Evolutionary conservation across 2,797 vertebrate species (phyloP), one percentile per base, ranked within the genome.

Genomic region (Pagetopsis macropterus): DNA sequence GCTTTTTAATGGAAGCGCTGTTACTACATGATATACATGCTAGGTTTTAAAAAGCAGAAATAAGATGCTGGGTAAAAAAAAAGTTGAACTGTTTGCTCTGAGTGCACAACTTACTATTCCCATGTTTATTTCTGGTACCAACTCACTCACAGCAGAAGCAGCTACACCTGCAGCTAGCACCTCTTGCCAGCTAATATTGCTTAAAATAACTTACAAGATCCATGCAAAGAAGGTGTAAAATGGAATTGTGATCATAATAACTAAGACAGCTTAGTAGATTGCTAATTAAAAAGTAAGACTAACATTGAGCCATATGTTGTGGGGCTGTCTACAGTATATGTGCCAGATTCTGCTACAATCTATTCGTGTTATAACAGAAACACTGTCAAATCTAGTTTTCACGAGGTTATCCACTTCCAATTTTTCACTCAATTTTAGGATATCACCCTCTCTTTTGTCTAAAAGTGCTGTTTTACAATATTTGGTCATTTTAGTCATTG

Each of bases 181-280:
- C 23, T 63, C 56, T 69, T 82, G 83, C 86, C 86, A 89, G 81
- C 49, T 80, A 82, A 78, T 80, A 75, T 70, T 68, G n/a, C 83
- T 82, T 21, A 69, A 84, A 91, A 89, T 91, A 91, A 84, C 68
- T 52, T 57, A 68, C 19, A 60, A 67, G 56, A 86, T 80, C 82
- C 72, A 76, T 64, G 77, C 74, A 83, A 81, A 81, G 71, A 81
- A 63, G 66, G 75, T 84, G 58, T 79, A 69, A 86, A 85, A 89
- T 84, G 71, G 70, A 84, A 82, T 78, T 67, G 58, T 65, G 69
- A 69, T 78, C 33, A 65, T 65, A 56, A 82, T 69, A 78, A 80
- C 48, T 76, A 73, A 70, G 79, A 59, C 55, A 69, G 83, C 71
- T 72, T 73, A 84, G 75, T 62, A 71, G 75, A 66, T 49, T 76